Conservation (phyloP, 2,888 invertebrate genomes). For the Pocota personata region DNA sequence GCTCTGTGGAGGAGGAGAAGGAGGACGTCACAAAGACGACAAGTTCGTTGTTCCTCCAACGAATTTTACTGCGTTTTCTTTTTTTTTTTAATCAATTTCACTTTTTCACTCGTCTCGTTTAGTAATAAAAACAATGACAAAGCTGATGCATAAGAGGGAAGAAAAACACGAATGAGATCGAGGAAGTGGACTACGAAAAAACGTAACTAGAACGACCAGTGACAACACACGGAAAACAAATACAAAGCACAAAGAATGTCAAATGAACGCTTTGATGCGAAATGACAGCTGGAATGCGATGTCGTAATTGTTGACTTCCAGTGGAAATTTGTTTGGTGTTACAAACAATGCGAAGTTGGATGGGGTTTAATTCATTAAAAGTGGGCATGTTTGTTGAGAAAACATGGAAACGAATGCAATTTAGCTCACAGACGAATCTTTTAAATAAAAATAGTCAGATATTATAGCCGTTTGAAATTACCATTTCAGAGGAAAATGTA, state of each 20-base stretch:
- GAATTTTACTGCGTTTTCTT: constrained; percentile 57
- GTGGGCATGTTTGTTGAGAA: background rate
- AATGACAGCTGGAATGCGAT: constrained; percentile 46
- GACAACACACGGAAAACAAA: constrained; percentile 56
- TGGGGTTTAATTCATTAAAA: background rate
- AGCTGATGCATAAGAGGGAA: constrained; percentile 27
- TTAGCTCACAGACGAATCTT: no score
- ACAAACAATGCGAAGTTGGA: constrained; percentile 39
- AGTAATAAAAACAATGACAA: constrained; percentile 69
- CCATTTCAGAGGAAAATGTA: no score
- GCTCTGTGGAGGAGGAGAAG: background rate
- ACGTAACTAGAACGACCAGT: constrained; percentile 36
- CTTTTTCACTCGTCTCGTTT: constrained; percentile 31
- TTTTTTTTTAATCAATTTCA: constrained; percentile 46
- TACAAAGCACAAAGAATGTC: constrained; percentile 52
- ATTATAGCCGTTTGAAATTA: no score
- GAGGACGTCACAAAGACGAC: constrained; percentile 47
- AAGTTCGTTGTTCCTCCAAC: constrained; percentile 43
- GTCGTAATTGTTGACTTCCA: constrained; percentile 38
- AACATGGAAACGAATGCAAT: no score
- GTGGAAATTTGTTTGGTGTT: constrained; percentile 10
- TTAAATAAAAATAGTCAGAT: no score
- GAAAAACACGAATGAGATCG: constrained; percentile 65
- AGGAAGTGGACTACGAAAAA: constrained; percentile 35
- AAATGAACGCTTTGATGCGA: background rate